Conservation (phyloP, 2,113 vertebrate genomes). For the Merops nubicus region DNA sequence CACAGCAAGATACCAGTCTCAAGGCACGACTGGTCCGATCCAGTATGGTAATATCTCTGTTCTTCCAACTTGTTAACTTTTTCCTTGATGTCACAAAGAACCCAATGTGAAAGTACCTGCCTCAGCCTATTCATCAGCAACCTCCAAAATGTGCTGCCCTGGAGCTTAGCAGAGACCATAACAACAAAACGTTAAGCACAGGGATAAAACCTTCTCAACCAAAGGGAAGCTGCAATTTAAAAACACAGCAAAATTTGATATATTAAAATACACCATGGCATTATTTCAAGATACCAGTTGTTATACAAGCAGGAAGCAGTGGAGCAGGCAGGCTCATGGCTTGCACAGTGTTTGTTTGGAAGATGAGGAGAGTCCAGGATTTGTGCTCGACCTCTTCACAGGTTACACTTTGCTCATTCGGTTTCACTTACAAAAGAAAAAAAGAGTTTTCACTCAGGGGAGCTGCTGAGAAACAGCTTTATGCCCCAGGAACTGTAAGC, state of each 20-base stretch:
- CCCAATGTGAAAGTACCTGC: background rate
- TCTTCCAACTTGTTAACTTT: background rate
- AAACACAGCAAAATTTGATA: constrained; percentile 64
- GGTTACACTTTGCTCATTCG: constrained; percentile 5
- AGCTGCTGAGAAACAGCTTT: background rate
- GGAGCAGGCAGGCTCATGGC: background rate
- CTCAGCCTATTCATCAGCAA: background rate
- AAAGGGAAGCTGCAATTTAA: constrained; percentile 52
- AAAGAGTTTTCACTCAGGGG: background rate
- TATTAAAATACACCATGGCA: constrained; percentile 53
- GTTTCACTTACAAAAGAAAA: constrained; percentile 2
- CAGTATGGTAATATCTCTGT: background rate
- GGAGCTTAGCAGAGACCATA: background rate
- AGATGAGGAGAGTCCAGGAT: background rate
- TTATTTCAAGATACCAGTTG: constrained; percentile 46
- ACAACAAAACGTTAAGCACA: constrained; percentile 8
- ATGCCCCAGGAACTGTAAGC: background rate
- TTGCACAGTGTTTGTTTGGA: background rate
- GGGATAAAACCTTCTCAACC: background rate
- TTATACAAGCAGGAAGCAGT: constrained; percentile 5
- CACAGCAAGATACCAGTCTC: background rate
- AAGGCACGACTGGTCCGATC: background rate
- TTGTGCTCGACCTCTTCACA: constrained; percentile 9
- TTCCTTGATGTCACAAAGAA: background rate
- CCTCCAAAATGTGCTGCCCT: background rate